Evolutionary conservation across 2,797 vertebrate species (phyloP).

Genomic region (Dicrostonyx torquatus): DNA sequence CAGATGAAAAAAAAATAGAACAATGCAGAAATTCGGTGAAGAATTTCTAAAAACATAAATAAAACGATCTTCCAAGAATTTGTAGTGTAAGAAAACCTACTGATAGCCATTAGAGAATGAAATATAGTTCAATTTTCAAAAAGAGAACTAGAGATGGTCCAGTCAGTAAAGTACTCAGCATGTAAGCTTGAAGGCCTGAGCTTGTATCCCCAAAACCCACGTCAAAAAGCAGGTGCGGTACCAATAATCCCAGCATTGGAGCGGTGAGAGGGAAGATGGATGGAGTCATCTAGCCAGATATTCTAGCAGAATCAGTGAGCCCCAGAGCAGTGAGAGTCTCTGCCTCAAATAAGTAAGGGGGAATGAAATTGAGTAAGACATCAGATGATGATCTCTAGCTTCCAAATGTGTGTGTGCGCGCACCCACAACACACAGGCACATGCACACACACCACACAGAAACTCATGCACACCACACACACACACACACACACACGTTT

Average conservation of each 20-base stretch:
- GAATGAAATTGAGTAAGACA: not conserved
- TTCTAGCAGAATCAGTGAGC: not conserved
- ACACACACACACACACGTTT: not conserved
- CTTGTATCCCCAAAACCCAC: not conserved
- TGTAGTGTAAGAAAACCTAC: slow-evolving; percentile 30
- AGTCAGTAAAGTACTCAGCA: not conserved
- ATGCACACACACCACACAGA: not conserved
- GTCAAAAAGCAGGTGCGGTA: not conserved
- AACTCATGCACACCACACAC: no score
- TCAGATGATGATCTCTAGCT: not conserved
- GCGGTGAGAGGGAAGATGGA: not conserved
- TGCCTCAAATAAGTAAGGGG: not conserved
- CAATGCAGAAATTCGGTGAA: slow-evolving; percentile 31
- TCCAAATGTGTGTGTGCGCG: not conserved
- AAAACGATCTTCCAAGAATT: slow-evolving; percentile 40
- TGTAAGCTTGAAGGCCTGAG: not conserved
- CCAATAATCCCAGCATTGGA: not conserved
- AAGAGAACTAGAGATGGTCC: not conserved
- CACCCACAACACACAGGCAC: not conserved
- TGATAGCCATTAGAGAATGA: slow-evolving; percentile 13
- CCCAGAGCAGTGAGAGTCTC: not conserved
- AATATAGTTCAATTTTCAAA: not conserved
- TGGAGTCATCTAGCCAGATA: not conserved
- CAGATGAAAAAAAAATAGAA: not conserved
- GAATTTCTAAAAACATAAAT: not conserved